phyloP scores from a whole-genome alignment of 2,888 invertebrate genomes.

The Dryocosmus kuriphilus region DNA sequence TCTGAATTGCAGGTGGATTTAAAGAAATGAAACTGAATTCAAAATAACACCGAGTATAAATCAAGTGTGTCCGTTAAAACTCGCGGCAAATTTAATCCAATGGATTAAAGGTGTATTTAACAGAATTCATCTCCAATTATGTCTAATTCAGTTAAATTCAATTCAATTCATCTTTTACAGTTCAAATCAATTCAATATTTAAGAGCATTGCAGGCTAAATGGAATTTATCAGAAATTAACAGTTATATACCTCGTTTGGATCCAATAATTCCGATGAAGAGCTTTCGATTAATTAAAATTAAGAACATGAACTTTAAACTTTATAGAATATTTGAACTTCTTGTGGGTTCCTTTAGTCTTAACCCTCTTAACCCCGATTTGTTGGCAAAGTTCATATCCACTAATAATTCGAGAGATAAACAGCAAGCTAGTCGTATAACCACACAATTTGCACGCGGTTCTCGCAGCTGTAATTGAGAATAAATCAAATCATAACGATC shows the following conservation, averaged over 20 bases:
- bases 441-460: constrained; percentile 50
- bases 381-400: constrained; percentile 48
- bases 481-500: constrained; percentile 75
- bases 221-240: too few relatives aligned
- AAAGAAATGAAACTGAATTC: too few relatives aligned
- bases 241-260: neutral
- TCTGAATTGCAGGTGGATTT: too few relatives aligned
- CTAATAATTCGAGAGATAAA: constrained; percentile 65
- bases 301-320: neutral
- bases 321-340: neutral
- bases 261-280: neutral
- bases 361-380: constrained; percentile 7
- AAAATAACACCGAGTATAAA: too few relatives aligned
- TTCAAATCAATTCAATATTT: too few relatives aligned
- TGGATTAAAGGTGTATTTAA: too few relatives aligned
- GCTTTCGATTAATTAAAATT: neutral
- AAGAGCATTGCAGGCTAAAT: too few relatives aligned
- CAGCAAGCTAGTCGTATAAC: constrained; percentile 49
- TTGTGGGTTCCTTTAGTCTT: constrained; percentile 10
- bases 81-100: too few relatives aligned
- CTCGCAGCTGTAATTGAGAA: constrained; percentile 68
- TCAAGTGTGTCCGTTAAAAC: too few relatives aligned
- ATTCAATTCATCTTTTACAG: too few relatives aligned
- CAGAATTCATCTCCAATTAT: too few relatives aligned
- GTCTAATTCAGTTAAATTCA: too few relatives aligned